Percentiles rank a stretch among this genome's conserved stretches.
These are phyloP conservation scores for Callorhinus ursinus DNA, from an alignment of 2,113 vertebrate species.

Conservation along the genomic window DNA sequence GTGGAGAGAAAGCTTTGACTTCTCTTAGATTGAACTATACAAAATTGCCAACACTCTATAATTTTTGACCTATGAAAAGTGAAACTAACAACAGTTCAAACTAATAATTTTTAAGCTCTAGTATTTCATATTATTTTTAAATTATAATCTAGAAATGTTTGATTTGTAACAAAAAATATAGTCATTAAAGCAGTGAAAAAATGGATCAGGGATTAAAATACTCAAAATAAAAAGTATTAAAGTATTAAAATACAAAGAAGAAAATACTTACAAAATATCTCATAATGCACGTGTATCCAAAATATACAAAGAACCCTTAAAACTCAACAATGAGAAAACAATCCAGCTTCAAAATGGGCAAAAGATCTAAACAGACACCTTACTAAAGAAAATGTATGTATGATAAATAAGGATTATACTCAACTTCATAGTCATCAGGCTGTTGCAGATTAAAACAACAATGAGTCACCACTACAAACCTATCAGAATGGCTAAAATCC, in stretches of 20 bases:
- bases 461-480: neutral
- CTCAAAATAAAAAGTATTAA: too few relatives aligned
- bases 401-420: neutral
- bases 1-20: neutral
- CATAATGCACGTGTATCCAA: neutral
- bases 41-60: neutral
- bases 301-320: constrained; percentile 5
- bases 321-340: constrained; percentile 19
- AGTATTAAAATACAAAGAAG: neutral
- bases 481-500: neutral
- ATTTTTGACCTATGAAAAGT: constrained; percentile 36
- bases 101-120: neutral
- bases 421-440: neutral
- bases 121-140: neutral
- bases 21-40: neutral
- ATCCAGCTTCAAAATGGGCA: neutral
- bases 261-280: constrained; percentile 21
- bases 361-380: neutral
- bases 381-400: neutral
- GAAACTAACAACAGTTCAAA: neutral
- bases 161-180: neutral
- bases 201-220: neutral
- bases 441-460: neutral
- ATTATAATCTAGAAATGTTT: neutral
- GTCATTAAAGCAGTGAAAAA: neutral